Evolutionary conservation across 2,113 vertebrate genomes (phyloP).

Genomic region (Pheucticus melanocephalus): DNA sequence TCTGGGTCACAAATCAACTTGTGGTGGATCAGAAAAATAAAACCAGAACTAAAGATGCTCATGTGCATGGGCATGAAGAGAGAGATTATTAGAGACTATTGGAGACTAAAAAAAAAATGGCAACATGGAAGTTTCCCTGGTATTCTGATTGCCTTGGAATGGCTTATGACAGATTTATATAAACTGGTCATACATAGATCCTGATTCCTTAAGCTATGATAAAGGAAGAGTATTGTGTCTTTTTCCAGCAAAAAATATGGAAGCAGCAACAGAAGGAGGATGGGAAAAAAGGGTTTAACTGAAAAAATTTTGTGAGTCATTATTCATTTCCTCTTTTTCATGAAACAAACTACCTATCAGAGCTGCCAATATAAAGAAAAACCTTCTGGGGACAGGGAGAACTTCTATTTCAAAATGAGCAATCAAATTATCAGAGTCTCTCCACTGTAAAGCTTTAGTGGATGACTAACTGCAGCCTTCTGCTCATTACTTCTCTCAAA

Average conservation of each 20-base stretch:
- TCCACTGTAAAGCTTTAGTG: constrained; percentile 60
- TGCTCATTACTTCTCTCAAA: constrained; percentile 67
- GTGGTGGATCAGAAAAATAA: background rate
- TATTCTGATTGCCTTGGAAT: background rate
- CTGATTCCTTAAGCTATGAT: background rate
- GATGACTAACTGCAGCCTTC: constrained; percentile 69
- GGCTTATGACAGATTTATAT: background rate
- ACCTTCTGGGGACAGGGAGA: constrained; percentile 47
- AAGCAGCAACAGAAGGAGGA: background rate
- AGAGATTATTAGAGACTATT: background rate
- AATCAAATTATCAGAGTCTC: constrained; percentile 67
- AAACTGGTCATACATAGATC: background rate
- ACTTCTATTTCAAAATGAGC: constrained; percentile 63
- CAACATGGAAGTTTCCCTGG: background rate
- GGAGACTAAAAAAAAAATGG: background rate
- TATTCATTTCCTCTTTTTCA: constrained; percentile 30
- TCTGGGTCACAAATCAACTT: background rate
- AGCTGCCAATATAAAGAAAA: constrained; percentile 57
- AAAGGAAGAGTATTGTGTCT: background rate
- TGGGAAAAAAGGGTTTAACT: background rate
- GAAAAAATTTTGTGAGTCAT: background rate
- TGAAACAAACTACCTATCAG: constrained; percentile 44
- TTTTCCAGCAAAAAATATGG: background rate
- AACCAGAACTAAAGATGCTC: background rate
- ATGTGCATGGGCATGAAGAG: background rate